Evolutionary conservation across 2,888 invertebrate species (phyloP), one percentile per base, ranked within the genome.

Genomic region (Metacarcinus magister): DNA sequence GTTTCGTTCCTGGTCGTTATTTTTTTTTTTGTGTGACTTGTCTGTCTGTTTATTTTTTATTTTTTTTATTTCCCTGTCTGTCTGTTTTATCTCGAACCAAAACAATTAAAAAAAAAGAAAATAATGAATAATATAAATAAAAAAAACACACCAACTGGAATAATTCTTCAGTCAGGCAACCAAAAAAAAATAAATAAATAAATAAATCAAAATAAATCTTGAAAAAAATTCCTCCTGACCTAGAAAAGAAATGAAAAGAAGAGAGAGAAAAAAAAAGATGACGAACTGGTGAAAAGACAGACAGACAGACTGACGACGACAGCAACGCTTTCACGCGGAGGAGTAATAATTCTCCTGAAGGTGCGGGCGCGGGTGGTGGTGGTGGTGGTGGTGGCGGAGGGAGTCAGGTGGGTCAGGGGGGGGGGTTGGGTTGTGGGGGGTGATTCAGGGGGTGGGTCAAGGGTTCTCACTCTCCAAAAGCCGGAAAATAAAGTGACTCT

Each of bases 291-390:
- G 39, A 39, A 39, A 39, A 39, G 67, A 23, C 19, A 23, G 67
- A 23, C 19, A 23, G 67, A 39, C 39, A 39, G 39, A 39, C 39
- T 39, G 39, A 39, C 39, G 39, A 39, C 39, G 39, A 39, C 2
- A 39, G 39, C 39, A 39, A 39, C 39, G 39, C 39, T 2, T 39
- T 39, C 39, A 39, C 39, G 39, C 39, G 39, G 67, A 23, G 0
- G 67, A 67, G n/a, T 67, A 67, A 67, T 67, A 67, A 67, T 67
- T 16, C 5, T 67, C 94, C 96, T 32, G 32, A 94, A 95, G 28
- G 94, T 94, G n/a, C n/a, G n/a, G 23, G 39, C 94, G 54, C 92
- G 95, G 28, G 95, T 60, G 44, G 95, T 39, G 23, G 94, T 93
- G 16, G 60, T 94, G 54, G 32, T 1, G 28, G 82, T 0, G 13